Evolutionary conservation across 1,140 invertebrate species (phyloP).

Genomic region (Elysia chlorotica): DNA sequence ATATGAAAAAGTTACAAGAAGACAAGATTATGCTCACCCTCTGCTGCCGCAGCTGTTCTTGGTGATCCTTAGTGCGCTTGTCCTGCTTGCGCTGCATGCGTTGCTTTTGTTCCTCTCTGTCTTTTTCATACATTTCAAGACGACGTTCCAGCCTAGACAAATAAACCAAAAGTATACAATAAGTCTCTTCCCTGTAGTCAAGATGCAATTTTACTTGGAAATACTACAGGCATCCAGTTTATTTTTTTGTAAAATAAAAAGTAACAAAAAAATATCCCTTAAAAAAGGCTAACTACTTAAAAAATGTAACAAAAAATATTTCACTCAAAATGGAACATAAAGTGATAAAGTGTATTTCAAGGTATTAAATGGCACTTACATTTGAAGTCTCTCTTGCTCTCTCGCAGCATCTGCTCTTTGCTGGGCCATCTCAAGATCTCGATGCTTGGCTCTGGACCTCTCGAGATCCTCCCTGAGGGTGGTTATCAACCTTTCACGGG

Average conservation of each 20-base stretch:
- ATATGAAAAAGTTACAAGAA: not conserved
- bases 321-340: no score
- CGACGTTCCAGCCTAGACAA: slow-evolving; percentile 52
- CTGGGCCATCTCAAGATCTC: slow-evolving; percentile 41
- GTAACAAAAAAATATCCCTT: no score
- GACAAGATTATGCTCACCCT: slow-evolving; percentile 37
- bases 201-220: no score
- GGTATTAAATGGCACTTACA: slow-evolving; percentile 32
- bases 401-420: slow-evolving; percentile 43
- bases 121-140: slow-evolving; percentile 56
- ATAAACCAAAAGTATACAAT: no score
- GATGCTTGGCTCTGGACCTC: slow-evolving; percentile 41
- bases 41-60: slow-evolving; percentile 53
- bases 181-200: no score
- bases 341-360: no score
- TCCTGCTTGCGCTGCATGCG: slow-evolving; percentile 48
- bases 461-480: slow-evolving; percentile 51
- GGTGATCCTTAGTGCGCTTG: slow-evolving; percentile 47
- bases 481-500: slow-evolving; percentile 41
- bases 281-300: no score
- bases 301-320: no score
- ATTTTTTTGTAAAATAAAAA: no score
- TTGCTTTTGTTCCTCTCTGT: slow-evolving; percentile 50
- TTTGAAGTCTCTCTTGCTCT: slow-evolving; percentile 50
- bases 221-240: no score